These are phyloP conservation scores for Cuniculus paca DNA, from an alignment of 2,797 vertebrate genomes.

Conservation along the genomic window DNA sequence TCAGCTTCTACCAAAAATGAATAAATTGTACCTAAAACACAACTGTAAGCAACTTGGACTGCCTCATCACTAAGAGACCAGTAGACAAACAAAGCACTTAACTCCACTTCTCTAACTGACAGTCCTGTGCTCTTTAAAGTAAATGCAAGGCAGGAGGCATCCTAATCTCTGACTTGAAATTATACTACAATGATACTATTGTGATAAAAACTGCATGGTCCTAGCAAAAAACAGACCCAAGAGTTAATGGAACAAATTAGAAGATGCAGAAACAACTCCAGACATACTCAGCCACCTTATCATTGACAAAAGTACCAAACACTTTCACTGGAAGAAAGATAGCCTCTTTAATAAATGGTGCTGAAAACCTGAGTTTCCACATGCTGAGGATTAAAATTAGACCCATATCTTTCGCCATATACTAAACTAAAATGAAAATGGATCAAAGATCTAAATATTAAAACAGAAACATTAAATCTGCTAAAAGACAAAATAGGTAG, in stretches of 20 bases:
- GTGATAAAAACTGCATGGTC: too few relatives aligned
- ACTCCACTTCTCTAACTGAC: not conserved
- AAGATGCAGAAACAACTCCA: too few relatives aligned
- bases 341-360: too few relatives aligned
- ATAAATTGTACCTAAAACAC: not conserved
- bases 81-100: not conserved
- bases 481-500: not conserved
- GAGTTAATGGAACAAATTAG: too few relatives aligned
- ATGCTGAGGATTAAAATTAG: too few relatives aligned
- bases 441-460: not conserved
- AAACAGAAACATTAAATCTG: not conserved
- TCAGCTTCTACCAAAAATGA: conserved; percentile 3
- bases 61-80: not conserved
- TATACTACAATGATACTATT: too few relatives aligned
- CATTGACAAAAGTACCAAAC: too few relatives aligned
- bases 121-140: not conserved
- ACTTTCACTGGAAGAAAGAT: too few relatives aligned
- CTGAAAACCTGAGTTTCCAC: too few relatives aligned
- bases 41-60: not conserved
- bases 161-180: not conserved
- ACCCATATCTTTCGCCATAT: too few relatives aligned
- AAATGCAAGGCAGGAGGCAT: not conserved
- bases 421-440: not conserved
- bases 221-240: too few relatives aligned
- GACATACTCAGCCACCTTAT: too few relatives aligned